A percentile compares a stretch with the other conserved stretches of the same genome.
Evolutionary conservation across 2,797 vertebrate species (phyloP).

Genomic region (Falco naumanni): DNA sequence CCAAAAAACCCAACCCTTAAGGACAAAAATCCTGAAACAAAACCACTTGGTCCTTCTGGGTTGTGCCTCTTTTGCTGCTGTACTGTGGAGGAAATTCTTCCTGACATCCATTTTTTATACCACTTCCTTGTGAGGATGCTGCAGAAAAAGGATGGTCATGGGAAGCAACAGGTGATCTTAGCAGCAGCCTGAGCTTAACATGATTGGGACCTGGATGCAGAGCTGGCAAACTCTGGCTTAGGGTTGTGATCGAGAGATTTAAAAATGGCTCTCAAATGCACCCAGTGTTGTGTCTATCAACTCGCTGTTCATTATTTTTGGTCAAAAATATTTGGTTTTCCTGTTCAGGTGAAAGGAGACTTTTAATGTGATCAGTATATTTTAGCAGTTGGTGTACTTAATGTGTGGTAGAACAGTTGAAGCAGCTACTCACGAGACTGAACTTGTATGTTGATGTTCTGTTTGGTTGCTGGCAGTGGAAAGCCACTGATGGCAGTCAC

Average conservation of each 20-base stretch:
- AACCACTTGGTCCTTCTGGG: background rate
- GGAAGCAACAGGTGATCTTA: background rate
- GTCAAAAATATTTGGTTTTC: background rate
- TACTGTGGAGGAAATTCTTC: background rate
- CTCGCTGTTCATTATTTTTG: background rate
- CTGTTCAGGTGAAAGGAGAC: background rate
- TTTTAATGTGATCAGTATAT: background rate
- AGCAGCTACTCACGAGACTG: background rate
- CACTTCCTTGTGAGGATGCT: background rate
- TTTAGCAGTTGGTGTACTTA: background rate
- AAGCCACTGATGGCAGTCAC: background rate
- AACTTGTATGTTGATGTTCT: background rate
- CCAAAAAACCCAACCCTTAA: background rate
- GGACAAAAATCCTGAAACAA: background rate
- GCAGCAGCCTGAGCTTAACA: background rate
- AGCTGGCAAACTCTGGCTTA: background rate
- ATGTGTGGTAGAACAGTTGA: background rate
- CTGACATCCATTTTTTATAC: background rate
- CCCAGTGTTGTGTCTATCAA: accelerated
- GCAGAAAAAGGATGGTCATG: background rate
- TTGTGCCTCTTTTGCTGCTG: background rate
- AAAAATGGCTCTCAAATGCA: background rate
- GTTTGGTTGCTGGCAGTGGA: background rate
- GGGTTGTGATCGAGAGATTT: background rate
- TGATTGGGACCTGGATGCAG: background rate